A percentile compares a stretch with the other conserved stretches of the same genome.
phyloP scores from a whole-genome alignment of 2,113 vertebrate genomes.

The Crotophaga sulcirostris region DNA sequence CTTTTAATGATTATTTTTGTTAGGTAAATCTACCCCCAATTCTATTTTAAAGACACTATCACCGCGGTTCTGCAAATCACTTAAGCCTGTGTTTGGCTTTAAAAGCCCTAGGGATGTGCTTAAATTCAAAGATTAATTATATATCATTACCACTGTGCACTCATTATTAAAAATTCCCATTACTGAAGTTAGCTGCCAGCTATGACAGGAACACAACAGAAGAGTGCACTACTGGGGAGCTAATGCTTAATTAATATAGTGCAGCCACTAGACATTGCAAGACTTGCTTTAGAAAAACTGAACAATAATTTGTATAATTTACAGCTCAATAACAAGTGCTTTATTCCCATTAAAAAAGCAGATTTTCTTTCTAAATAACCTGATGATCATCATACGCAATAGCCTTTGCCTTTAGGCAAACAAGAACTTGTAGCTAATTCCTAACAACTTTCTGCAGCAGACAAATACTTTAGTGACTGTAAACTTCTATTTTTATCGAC shows the following conservation, averaged over 20 bases:
- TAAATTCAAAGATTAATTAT: background rate
- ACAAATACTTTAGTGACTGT: background rate
- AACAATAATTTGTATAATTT: background rate
- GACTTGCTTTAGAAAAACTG: background rate
- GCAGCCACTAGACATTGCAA: background rate
- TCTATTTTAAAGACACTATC: background rate
- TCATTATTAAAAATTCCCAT: background rate
- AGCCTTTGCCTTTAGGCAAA: background rate
- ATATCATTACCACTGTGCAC: background rate
- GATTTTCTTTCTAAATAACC: background rate
- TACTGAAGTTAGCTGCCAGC: background rate
- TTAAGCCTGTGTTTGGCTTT: background rate
- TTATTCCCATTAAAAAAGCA: background rate
- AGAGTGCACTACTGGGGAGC: background rate
- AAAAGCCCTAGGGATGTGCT: background rate
- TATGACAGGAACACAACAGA: background rate
- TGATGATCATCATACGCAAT: background rate
- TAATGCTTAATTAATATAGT: background rate
- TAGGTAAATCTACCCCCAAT: background rate
- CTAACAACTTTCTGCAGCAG: background rate
- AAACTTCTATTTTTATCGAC: background rate
- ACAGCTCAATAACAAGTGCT: accelerated
- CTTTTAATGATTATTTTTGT: background rate
- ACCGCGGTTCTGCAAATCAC: background rate
- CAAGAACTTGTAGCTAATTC: background rate